These are phyloP conservation scores for Serilophus lunatus DNA, from an alignment of 2,113 vertebrate genomes.

Conservation along the genomic window DNA sequence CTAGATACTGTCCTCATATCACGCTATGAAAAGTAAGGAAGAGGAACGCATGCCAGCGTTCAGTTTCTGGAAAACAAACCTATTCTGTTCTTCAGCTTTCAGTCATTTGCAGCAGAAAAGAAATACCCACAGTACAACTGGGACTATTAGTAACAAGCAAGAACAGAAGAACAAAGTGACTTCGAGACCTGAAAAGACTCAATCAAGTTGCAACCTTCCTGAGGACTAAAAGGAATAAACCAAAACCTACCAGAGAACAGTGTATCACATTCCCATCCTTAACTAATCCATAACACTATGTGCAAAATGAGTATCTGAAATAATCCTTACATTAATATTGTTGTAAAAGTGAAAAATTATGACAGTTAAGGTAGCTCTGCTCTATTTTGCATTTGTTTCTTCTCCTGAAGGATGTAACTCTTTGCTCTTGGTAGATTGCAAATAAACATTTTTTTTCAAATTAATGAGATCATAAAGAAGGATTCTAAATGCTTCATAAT, in stretches of 20 bases:
- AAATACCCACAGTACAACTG: background rate
- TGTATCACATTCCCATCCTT: background rate
- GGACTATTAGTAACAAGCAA: background rate
- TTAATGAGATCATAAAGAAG: background rate
- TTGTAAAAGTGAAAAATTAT: accelerated
- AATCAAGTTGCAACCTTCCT: background rate
- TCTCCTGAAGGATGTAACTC: background rate
- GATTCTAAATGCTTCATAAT: background rate
- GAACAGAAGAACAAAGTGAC: background rate
- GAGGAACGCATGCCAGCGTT: background rate
- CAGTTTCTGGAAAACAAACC: background rate
- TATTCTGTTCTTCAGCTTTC: background rate
- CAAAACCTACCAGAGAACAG: background rate
- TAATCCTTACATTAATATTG: background rate
- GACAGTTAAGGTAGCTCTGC: background rate
- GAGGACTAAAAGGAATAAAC: background rate
- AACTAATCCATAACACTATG: background rate
- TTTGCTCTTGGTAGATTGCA: background rate
- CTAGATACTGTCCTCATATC: accelerated
- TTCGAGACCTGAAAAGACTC: background rate
- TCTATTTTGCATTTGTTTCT: background rate
- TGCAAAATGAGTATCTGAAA: background rate
- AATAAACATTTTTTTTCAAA: background rate
- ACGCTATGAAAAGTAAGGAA: background rate
- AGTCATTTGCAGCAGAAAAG: background rate